Evolutionary conservation across 2,888 invertebrate species (phyloP).

Genomic region (Parelbella ahira): DNA sequence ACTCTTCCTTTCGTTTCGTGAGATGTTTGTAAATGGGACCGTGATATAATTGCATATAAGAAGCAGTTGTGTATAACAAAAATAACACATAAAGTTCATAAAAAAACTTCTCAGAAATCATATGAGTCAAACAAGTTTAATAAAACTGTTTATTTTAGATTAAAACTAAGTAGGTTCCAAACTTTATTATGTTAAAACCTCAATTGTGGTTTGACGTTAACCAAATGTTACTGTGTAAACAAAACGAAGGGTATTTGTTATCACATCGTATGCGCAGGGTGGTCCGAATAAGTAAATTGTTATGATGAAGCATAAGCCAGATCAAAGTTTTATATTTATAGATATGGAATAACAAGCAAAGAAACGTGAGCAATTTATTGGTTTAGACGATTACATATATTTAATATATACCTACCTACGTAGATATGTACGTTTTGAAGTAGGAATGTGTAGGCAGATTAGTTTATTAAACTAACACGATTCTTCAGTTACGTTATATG

Average conservation of each 20-base stretch:
- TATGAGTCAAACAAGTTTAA: too few species aligned
- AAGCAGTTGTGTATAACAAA: too few species aligned
- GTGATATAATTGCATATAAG: too few species aligned
- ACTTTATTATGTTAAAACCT: slow-evolving; percentile 3
- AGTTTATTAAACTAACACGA: too few species aligned
- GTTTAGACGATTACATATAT: not conserved
- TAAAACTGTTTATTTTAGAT: slow-evolving; percentile 9
- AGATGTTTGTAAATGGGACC: too few species aligned
- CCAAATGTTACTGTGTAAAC: slow-evolving; percentile 45
- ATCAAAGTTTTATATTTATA: slow-evolving; percentile 20
- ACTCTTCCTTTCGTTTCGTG: too few species aligned
- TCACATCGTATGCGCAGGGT: slow-evolving; percentile 24
- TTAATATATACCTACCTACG: not conserved
- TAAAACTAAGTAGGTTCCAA: slow-evolving; percentile 13
- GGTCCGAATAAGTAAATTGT: slow-evolving; percentile 22
- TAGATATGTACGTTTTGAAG: too few species aligned
- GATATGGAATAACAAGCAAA: slow-evolving; percentile 10
- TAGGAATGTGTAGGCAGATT: too few species aligned
- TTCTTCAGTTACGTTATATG: too few species aligned
- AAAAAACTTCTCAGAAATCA: too few species aligned
- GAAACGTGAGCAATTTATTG: slow-evolving; percentile 12
- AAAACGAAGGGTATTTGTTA: slow-evolving; percentile 41
- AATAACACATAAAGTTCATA: too few species aligned
- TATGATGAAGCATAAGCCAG: slow-evolving; percentile 23
- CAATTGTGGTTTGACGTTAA: slow-evolving; percentile 36